Conservation (phyloP, 2,888 invertebrate genomes). For the Lasioglossum malachurum region DNA sequence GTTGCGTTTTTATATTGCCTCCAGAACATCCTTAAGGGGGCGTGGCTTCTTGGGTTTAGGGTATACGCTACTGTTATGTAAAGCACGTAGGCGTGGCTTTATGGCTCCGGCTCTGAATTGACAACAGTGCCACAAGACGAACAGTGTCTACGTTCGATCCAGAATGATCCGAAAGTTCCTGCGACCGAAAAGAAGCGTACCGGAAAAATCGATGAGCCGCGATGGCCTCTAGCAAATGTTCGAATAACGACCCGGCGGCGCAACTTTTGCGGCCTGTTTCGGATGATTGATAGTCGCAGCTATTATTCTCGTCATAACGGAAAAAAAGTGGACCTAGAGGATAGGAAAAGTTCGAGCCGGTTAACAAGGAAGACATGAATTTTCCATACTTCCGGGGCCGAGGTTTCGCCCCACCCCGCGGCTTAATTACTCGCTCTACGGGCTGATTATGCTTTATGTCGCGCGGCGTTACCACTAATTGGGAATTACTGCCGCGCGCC, state of each 20-base stretch:
- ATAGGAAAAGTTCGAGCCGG: conserved; percentile 25
- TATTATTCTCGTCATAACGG: neutral
- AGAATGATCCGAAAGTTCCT: neutral
- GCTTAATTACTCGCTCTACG: conserved; percentile 33
- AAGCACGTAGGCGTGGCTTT: neutral
- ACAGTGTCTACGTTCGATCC: neutral
- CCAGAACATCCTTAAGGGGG: too few species aligned
- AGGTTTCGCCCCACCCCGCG: conserved; percentile 10
- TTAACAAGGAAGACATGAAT: conserved; percentile 35
- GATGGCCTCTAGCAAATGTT: neutral
- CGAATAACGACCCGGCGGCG: conserved; percentile 9
- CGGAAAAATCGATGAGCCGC: neutral
- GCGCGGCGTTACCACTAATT: conserved; percentile 32
- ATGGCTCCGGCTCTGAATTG: neutral
- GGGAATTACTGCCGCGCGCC: conserved; percentile 24
- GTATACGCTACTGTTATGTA: too few species aligned
- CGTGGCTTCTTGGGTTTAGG: neutral
- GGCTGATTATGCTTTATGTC: conserved; percentile 38
- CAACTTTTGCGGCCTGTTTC: conserved; percentile 28
- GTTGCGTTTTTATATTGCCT: too few species aligned
- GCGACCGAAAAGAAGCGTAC: neutral
- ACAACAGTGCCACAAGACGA: neutral
- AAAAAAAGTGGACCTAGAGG: neutral
- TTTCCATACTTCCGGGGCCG: conserved; percentile 18
- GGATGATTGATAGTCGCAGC: conserved; percentile 30